Base-by-base conservation (phyloP, 2,888 invertebrate species). In the Ethmia dodecea region DNA sequence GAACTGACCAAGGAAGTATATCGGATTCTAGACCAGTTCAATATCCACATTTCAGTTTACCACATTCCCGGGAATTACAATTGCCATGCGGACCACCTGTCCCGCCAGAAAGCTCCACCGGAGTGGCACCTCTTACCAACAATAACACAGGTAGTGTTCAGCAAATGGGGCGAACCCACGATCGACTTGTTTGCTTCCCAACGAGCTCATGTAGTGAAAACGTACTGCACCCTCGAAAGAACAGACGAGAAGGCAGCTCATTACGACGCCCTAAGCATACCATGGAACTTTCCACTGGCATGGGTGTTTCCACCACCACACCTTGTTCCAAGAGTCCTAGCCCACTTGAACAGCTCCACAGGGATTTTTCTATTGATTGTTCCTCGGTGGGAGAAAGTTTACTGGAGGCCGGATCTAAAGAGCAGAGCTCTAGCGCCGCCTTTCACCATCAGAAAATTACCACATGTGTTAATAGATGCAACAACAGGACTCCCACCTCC, bases 271-370 rank as follows among this genome's bases (percentile, higher is more conserved):
- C 56, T 59, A 48, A 51, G 51, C 42, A 43, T 40, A 10, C 24
- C 2, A 2, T 57, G 56, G 52, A n/a, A 38, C 1, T 55, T 31
- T 22, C 30, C 33, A 0, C 33, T 54, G 13, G 56, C 37, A 1
- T 63, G 60, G 39, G 35, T 59, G 5, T 61, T 62, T 30, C 59
- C 62, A 2, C 62, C 61, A 5, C 63, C 58, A 9, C 26, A 12
- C 5, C 31, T 52, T 5, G 37, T 60, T 1, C 59, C 59, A 4
- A 25, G 41, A 18, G 51, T 61, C 1, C 43, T 55, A n/a, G 24
- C 28, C 1, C 54, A 59, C 22, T 40, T 59, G 54, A 33, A 26
- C 33, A 34, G 12, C 2, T 41, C 42, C 10, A 54, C 35, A 35
- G 38, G 38, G 3, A 14, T 8, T 2, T 42, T 35, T 18, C 31